A percentile compares a stretch with the other conserved stretches of the same genome.
phyloP scores from a whole-genome alignment of 2,888 invertebrate genomes.

The Drosophila stalkeri region DNA sequence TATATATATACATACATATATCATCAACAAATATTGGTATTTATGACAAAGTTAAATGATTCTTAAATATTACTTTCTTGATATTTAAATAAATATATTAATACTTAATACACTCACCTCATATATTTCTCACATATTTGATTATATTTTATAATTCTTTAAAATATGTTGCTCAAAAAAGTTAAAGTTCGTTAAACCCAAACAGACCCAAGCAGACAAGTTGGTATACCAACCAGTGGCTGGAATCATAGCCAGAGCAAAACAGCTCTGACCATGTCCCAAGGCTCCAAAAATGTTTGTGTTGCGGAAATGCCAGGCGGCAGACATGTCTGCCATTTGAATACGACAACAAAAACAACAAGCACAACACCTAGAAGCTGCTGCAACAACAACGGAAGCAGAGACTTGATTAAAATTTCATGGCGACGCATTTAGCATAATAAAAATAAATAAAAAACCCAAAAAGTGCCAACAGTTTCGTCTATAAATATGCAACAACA shows the following conservation, averaged over 20 bases:
- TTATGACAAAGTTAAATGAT: too few species aligned
- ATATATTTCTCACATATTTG: too few species aligned
- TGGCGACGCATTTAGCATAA: slow-evolving; percentile 69
- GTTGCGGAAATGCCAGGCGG: slow-evolving; percentile 66
- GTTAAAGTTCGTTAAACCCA: slow-evolving; percentile 36
- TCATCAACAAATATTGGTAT: too few species aligned
- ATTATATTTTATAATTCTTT: background rate
- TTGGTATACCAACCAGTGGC: background rate
- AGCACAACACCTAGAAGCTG: background rate
- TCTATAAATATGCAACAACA: slow-evolving; percentile 46
- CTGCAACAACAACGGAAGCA: slow-evolving; percentile 52
- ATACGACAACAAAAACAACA: slow-evolving; percentile 31
- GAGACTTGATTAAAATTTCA: slow-evolving; percentile 78
- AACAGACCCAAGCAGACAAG: slow-evolving; percentile 8
- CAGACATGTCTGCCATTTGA: slow-evolving; percentile 76
- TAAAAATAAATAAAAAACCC: slow-evolving; percentile 14
- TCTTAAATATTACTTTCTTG: too few species aligned
- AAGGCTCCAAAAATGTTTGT: slow-evolving; percentile 49
- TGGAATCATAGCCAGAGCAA: background rate
- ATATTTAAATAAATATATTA: too few species aligned
- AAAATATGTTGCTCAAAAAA: background rate
- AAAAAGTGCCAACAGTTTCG: slow-evolving; percentile 12
- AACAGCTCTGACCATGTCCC: slow-evolving; percentile 34
- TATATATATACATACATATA: too few species aligned
- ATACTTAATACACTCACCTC: too few species aligned